These are phyloP conservation scores for Toxotes chatareus DNA, from an alignment of 2,113 vertebrate genomes.

Conservation along the genomic window DNA sequence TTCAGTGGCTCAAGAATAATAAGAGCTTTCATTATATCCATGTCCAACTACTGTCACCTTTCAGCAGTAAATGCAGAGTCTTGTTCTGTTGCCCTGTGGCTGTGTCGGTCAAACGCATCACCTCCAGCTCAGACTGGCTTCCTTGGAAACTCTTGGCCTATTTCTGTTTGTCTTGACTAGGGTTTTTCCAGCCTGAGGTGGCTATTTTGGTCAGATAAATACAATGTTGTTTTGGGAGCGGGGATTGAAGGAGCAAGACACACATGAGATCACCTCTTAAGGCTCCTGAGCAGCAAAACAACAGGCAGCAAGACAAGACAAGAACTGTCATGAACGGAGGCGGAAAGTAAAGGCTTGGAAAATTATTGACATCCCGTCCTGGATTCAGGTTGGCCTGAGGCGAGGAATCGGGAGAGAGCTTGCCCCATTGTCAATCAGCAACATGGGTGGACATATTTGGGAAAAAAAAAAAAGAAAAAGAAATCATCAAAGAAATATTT, in stretches of 20 bases:
- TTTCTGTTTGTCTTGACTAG: slow-evolving; percentile 78
- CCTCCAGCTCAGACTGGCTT: slow-evolving; percentile 72
- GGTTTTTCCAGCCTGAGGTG: slow-evolving; percentile 84
- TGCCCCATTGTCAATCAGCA: slow-evolving; percentile 10
- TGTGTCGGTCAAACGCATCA: slow-evolving; percentile 71
- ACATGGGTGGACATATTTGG: neutral
- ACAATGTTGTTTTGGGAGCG: slow-evolving; percentile 79
- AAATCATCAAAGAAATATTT: slow-evolving; percentile 20
- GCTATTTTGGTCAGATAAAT: slow-evolving; percentile 86
- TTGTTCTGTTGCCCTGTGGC: slow-evolving; percentile 56
- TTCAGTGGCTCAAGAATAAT: slow-evolving; percentile 25
- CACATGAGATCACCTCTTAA: slow-evolving; percentile 82
- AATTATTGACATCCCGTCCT: slow-evolving; percentile 68
- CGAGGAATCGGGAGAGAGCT: slow-evolving; percentile 50
- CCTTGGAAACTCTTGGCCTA: slow-evolving; percentile 76
- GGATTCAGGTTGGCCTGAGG: slow-evolving; percentile 56
- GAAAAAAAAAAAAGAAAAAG: neutral
- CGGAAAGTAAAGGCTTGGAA: slow-evolving; percentile 69
- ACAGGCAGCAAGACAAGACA: slow-evolving; percentile 81
- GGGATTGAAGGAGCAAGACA: slow-evolving; percentile 65
- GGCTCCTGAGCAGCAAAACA: slow-evolving; percentile 77
- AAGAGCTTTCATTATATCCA: slow-evolving; percentile 39
- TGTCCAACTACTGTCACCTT: slow-evolving; percentile 37
- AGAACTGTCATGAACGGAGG: slow-evolving; percentile 65
- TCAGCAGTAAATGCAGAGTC: slow-evolving; percentile 31